Base-by-base conservation (phyloP, 1,140 invertebrate genomes). In the Saccostrea echinata region DNA sequence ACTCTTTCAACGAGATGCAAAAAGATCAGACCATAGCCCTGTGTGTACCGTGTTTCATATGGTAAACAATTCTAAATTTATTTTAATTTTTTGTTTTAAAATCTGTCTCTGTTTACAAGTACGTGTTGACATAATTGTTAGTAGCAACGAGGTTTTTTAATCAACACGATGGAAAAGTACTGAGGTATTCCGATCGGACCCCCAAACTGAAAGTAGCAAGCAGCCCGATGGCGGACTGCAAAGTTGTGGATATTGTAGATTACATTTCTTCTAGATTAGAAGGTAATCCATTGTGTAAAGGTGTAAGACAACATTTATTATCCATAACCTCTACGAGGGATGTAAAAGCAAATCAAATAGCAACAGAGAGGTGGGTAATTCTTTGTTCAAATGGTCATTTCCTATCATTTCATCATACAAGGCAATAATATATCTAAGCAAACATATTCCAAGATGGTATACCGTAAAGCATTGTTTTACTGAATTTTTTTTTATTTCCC, bases 291-390 rank as follows among this genome's bases (percentile, higher is more conserved):
- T 30, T 76, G 27, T 76, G 68, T 30, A 33, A 76, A 27, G 68
- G 33, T 33, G 68, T 76, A 76, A 24, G 68, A 76, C 24, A 76
- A 11, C 68, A 76, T 76, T 76, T 76, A 30, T 30, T 76, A 16
- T 76, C 68, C 11, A 76, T 76, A 27, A 33, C 68, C 9, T 76
- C 27, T 13, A 27, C 68, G 27, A 33, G 11, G 27, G 68, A 76
- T 76, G 13, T 76, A 30, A 76, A 30, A 30, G 68, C 24, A 33
- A 76, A 76, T 30, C 68, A 76, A 76, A 33, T 16, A 76, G 68
- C 68, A 12, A 35, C 84, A 24, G 84, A 84, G 35, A 61, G 61
- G 84, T 84, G 61, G 18, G 84, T 84, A 27, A 30, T 52, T 84
- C n/a, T 53, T 55, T 83, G 43, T 83, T 43, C 43, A 43, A 53